Evolutionary conservation across 2,797 vertebrate genomes (phyloP).

Genomic region (Parauchenoglanis punctatus): DNA sequence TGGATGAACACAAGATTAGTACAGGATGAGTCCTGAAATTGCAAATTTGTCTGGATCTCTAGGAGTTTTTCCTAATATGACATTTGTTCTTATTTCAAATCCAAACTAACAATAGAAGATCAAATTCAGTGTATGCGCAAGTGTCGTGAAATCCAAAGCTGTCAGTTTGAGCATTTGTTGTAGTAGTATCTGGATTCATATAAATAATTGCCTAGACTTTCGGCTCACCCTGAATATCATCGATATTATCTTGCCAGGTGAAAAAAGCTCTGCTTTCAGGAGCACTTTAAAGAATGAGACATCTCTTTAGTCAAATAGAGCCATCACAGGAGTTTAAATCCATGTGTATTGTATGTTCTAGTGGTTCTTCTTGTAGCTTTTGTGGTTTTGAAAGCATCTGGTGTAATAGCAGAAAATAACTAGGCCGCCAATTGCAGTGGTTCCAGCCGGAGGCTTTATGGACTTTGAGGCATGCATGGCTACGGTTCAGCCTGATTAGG

Average conservation of each 20-base stretch:
- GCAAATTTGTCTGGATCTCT: background rate
- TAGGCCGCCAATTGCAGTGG: conserved; percentile 19
- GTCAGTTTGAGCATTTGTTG: too few species aligned
- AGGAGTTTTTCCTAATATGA: too few species aligned
- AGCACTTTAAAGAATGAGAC: background rate
- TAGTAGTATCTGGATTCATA: too few species aligned
- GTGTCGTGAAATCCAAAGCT: too few species aligned
- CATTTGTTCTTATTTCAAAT: too few species aligned
- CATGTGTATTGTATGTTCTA: conserved; percentile 16
- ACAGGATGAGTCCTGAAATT: too few species aligned
- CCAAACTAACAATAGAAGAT: too few species aligned
- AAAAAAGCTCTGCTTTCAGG: background rate
- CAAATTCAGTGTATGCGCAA: too few species aligned
- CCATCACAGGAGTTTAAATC: background rate
- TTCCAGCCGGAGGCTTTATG: conserved; percentile 17
- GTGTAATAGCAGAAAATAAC: conserved; percentile 36
- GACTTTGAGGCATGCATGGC: conserved; percentile 41
- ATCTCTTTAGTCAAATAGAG: background rate
- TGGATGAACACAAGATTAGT: too few species aligned
- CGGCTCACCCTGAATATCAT: background rate
- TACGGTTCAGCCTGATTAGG: conserved; percentile 41
- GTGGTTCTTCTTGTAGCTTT: conserved; percentile 2
- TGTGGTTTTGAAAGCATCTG: conserved; percentile 28
- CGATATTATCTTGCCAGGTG: background rate
- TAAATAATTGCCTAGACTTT: too few species aligned